phyloP scores from a whole-genome alignment of 1,140 invertebrate species.

The Drosophila nikananu region DNA sequence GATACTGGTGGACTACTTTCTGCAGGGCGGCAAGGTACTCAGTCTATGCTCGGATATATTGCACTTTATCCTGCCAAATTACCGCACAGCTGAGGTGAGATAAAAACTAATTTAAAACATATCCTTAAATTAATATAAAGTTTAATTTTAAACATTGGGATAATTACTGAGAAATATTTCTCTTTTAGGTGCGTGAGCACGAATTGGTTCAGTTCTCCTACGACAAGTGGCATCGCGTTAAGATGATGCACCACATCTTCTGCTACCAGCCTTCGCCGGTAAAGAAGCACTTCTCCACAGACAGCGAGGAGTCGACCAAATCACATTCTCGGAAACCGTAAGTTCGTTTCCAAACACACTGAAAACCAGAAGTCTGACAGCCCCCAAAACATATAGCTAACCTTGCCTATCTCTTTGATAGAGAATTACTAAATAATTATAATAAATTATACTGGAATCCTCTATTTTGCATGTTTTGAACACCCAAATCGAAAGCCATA shows the following conservation, averaged over 20 bases:
- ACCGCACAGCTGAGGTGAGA: conserved; percentile 92
- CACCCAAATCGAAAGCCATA: conserved; percentile 1
- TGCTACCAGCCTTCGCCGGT: conserved; percentile 94
- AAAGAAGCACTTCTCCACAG: conserved; percentile 91
- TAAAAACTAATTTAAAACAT: not conserved
- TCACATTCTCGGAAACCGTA: conserved; percentile 86
- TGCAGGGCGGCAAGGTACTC: conserved; percentile 91
- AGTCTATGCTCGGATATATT: conserved; percentile 93
- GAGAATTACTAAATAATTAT: not conserved
- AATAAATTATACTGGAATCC: conserved; percentile 12
- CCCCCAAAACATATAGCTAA: conserved; percentile 15
- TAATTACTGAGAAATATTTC: not conserved
- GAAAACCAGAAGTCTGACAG: conserved; percentile 26
- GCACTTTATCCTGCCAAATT: conserved; percentile 91
- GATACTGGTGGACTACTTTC: conserved; percentile 90
- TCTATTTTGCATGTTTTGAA: conserved; percentile 31
- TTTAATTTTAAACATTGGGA: not conserved
- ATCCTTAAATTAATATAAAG: not conserved
- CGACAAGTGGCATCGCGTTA: conserved; percentile 92
- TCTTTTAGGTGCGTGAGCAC: conserved; percentile 89
- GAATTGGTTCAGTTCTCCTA: conserved; percentile 93
- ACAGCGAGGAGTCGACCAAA: conserved; percentile 86
- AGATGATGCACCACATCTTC: conserved; percentile 94
- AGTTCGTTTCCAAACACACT: conserved; percentile 49
- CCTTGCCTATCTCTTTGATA: conserved; percentile 4